Conservation (phyloP, 2,113 vertebrate species). For the Bubo scandiacus region DNA sequence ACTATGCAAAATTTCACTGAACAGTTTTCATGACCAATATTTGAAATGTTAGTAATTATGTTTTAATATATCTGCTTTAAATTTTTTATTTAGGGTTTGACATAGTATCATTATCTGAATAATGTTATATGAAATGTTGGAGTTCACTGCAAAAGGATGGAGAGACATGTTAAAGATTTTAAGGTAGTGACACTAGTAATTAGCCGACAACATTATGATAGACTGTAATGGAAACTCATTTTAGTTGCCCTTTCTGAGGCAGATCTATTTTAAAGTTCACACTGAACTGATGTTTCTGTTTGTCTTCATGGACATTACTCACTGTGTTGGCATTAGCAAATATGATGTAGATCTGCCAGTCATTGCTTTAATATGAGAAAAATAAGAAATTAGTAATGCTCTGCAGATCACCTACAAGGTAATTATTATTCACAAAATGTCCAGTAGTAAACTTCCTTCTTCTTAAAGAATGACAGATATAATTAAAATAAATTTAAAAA, state of each 20-base stretch:
- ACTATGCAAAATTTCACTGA: conserved; percentile 33
- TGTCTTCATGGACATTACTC: background rate
- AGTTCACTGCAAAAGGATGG: background rate
- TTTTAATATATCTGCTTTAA: conserved; percentile 33
- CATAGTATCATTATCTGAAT: background rate
- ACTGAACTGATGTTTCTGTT: conserved; percentile 26
- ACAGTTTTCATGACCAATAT: background rate
- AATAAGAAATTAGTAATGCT: background rate
- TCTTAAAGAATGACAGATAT: background rate
- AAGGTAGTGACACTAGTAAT: background rate
- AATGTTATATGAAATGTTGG: background rate
- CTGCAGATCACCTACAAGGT: background rate
- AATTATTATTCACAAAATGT: background rate
- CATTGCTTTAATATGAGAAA: background rate
- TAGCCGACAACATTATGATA: conserved; percentile 25
- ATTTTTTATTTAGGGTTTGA: background rate
- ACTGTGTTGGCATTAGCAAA: background rate
- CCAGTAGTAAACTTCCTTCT: background rate
- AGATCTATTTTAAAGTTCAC: conserved; percentile 1
- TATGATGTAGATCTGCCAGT: background rate
- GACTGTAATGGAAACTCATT: conserved; percentile 2
- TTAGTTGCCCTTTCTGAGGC: conserved; percentile 10
- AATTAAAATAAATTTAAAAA: background rate
- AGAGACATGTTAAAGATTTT: background rate
- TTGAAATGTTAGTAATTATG: conserved; percentile 29